phyloP scores from a whole-genome alignment of 1,140 invertebrate genomes.

The Brachionus paranguensis region DNA sequence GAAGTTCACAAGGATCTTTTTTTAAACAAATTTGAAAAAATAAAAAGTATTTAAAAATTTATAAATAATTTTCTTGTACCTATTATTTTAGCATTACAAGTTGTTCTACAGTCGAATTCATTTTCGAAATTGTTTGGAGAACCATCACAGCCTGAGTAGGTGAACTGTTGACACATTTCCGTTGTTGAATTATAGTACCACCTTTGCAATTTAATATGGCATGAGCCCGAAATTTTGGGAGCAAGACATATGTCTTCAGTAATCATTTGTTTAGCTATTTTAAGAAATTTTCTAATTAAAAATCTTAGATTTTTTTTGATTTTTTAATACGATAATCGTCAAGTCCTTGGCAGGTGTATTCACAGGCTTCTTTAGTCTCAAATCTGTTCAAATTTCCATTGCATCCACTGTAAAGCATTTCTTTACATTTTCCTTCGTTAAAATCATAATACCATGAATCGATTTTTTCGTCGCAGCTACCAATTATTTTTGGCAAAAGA shows the following conservation, averaged over 20 bases:
- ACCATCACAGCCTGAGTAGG: constrained; percentile 81
- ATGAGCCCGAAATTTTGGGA: constrained; percentile 66
- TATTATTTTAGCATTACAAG: constrained; percentile 58
- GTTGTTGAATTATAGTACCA: constrained; percentile 80
- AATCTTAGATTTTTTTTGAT: background rate
- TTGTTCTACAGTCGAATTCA: constrained; percentile 70
- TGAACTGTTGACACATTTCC: constrained; percentile 85
- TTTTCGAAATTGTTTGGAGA: constrained; percentile 83
- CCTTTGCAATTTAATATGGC: constrained; percentile 63
- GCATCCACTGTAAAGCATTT: constrained; percentile 49
- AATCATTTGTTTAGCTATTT: background rate
- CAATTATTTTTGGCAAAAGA: constrained; percentile 39
- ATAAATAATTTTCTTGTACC: background rate
- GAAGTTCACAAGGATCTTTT: constrained; percentile 17
- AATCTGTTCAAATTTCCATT: constrained; percentile 83
- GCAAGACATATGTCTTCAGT: constrained; percentile 70
- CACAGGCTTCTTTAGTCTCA: constrained; percentile 71
- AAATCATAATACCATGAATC: constrained; percentile 32
- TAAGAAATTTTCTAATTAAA: background rate
- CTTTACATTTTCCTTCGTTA: background rate
- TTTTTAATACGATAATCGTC: background rate
- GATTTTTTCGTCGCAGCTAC: constrained; percentile 41
- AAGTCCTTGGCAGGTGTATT: constrained; percentile 29
- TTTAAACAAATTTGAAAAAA: background rate
- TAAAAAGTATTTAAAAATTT: background rate